phyloP scores from a whole-genome alignment of 2,888 invertebrate genomes.

The Cantharis rufa region DNA sequence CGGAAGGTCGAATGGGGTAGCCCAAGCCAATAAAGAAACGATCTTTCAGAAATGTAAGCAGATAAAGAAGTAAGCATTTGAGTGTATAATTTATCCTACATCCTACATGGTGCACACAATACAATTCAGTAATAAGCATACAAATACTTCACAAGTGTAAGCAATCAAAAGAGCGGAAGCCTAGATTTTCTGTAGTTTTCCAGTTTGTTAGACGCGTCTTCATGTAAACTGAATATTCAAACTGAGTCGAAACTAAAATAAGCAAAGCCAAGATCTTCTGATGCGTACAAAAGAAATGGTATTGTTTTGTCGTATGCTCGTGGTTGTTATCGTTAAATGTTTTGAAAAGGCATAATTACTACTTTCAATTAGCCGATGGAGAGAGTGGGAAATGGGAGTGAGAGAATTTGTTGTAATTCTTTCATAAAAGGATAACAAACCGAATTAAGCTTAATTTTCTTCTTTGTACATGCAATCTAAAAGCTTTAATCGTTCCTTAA shows the following conservation, averaged over 20 bases:
- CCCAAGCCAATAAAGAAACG: neutral
- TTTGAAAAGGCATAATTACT: neutral
- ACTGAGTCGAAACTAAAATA: conserved; percentile 2
- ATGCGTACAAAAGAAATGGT: neutral
- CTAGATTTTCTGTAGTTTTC: conserved; percentile 14
- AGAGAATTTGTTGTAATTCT: neutral
- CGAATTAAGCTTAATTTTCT: neutral
- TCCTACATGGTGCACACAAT: neutral
- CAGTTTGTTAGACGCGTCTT: conserved; percentile 13
- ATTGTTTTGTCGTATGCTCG: neutral
- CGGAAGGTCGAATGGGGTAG: neutral
- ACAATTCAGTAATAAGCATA: neutral
- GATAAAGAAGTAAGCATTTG: neutral
- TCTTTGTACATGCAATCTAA: neutral
- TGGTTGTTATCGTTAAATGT: neutral
- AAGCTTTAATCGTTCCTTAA: conserved; percentile 20
- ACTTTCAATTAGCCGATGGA: neutral
- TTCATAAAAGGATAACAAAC: neutral
- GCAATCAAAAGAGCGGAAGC: conserved; percentile 12
- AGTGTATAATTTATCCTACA: neutral
- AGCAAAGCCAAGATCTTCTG: neutral
- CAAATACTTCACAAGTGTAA: conserved; percentile 5
- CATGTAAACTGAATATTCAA: conserved; percentile 16
- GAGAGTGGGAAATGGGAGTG: neutral
- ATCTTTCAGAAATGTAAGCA: neutral